These are phyloP conservation scores for Polymixis flavicincta DNA, from an alignment of 2,888 invertebrate species.

Conservation along the genomic window DNA sequence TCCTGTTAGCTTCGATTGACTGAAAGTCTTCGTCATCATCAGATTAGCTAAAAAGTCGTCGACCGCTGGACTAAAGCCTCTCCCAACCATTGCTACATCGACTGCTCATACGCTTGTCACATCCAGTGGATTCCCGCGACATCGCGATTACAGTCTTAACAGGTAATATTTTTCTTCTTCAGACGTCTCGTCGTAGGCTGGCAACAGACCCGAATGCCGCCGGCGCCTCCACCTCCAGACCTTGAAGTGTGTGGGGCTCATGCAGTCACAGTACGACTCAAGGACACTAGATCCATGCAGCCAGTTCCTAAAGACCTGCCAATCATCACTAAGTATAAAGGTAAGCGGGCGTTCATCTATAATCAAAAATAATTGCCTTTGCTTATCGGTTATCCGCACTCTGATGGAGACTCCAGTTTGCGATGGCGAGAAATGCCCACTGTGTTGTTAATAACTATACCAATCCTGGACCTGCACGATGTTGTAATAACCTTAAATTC, in stretches of 20 bases:
- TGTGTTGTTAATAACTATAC: background rate
- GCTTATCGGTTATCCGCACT: background rate
- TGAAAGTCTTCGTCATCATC: background rate
- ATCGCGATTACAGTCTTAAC: background rate
- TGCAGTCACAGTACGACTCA: conserved; percentile 91
- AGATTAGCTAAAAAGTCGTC: background rate
- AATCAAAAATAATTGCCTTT: no score
- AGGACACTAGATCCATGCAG: conserved; percentile 92
- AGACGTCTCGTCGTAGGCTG: conserved; percentile 95
- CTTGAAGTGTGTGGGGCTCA: conserved; percentile 94
- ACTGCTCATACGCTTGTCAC: no score
- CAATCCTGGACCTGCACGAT: background rate
- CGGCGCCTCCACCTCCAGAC: conserved; percentile 94
- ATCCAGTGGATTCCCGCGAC: background rate
- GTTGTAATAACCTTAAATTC: background rate
- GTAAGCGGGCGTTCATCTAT: conserved; percentile 87
- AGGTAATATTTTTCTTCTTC: conserved; percentile 30
- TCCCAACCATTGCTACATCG: no score
- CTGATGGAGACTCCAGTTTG: background rate
- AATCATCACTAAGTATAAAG: conserved; percentile 97
- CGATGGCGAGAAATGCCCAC: background rate
- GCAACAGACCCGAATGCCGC: conserved; percentile 96
- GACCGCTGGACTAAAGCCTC: no score
- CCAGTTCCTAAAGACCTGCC: conserved; percentile 94
- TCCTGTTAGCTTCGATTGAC: background rate